Evolutionary conservation across 92 coral and sea anemone genomes (phyloP).

Genomic region (Epizoanthus rinbou): DNA sequence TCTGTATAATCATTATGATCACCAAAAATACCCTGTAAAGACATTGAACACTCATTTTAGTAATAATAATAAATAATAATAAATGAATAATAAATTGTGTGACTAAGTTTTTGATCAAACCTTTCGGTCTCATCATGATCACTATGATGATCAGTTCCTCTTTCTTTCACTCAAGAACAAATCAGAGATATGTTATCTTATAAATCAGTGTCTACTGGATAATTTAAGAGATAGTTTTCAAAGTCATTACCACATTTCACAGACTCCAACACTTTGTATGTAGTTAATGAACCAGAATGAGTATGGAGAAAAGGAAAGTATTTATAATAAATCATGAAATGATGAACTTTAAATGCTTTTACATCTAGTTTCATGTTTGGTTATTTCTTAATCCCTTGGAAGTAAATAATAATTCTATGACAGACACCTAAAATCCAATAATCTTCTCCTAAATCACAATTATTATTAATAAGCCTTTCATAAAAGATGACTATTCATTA

Average conservation of each 20-base stretch:
- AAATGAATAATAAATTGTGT: background rate
- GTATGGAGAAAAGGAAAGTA: background rate
- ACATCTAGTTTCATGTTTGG: too few relatives aligned
- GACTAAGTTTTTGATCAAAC: background rate
- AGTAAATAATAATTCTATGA: background rate
- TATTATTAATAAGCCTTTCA: background rate
- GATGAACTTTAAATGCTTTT: too few relatives aligned
- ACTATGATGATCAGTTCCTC: too few relatives aligned
- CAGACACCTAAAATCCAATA: background rate
- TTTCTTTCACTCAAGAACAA: too few relatives aligned
- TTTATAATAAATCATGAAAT: background rate
- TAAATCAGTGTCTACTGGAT: too few relatives aligned
- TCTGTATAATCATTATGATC: constrained; percentile 55
- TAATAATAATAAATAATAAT: too few relatives aligned
- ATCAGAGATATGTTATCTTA: too few relatives aligned
- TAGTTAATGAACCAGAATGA: background rate
- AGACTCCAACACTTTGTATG: background rate
- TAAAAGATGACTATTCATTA: background rate
- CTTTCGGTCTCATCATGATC: too few relatives aligned
- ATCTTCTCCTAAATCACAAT: background rate
- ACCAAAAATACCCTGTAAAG: constrained; percentile 61
- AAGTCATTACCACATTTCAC: too few relatives aligned
- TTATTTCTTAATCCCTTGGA: too few relatives aligned
- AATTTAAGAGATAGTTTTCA: too few relatives aligned
- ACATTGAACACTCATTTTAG: background rate